Evolutionary conservation across 2,888 invertebrate genomes (phyloP).

Genomic region (Eupithecia inturbata): DNA sequence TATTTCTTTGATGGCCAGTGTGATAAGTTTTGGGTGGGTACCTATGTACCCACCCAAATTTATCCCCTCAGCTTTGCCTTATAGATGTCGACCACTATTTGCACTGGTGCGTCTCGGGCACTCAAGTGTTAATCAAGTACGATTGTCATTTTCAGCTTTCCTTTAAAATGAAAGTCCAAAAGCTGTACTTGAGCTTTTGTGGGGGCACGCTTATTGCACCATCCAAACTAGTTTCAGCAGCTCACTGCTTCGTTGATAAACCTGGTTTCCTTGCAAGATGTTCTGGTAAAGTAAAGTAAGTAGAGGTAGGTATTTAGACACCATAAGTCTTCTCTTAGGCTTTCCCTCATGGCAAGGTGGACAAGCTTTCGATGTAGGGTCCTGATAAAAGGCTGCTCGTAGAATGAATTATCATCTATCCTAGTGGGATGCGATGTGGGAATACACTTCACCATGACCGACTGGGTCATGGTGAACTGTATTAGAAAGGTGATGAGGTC

Average conservation of each 20-base stretch:
- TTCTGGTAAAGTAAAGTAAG: background rate
- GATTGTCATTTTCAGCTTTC: constrained; percentile 4
- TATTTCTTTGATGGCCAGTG: too few relatives aligned
- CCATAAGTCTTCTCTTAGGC: background rate
- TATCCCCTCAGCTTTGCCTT: too few relatives aligned
- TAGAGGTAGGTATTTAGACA: background rate
- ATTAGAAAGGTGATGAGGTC: too few relatives aligned
- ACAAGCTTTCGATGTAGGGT: background rate
- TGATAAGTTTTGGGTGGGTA: too few relatives aligned
- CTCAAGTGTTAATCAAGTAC: background rate
- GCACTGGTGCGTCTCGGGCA: background rate
- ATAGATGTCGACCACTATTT: background rate
- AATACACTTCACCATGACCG: too few relatives aligned
- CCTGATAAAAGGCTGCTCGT: background rate
- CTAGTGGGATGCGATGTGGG: too few relatives aligned
- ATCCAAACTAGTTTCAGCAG: background rate
- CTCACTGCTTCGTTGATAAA: background rate
- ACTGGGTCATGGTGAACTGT: too few relatives aligned
- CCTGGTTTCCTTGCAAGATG: background rate
- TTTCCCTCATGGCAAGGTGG: background rate
- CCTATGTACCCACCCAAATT: too few relatives aligned
- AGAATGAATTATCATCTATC: too few relatives aligned
- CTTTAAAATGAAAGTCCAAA: background rate
- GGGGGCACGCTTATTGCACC: background rate
- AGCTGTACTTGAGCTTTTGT: background rate